Evolutionary conservation across 2,113 vertebrate species (phyloP), one percentile per base, ranked within the genome.

Genomic region (Gymnarchus niloticus): DNA sequence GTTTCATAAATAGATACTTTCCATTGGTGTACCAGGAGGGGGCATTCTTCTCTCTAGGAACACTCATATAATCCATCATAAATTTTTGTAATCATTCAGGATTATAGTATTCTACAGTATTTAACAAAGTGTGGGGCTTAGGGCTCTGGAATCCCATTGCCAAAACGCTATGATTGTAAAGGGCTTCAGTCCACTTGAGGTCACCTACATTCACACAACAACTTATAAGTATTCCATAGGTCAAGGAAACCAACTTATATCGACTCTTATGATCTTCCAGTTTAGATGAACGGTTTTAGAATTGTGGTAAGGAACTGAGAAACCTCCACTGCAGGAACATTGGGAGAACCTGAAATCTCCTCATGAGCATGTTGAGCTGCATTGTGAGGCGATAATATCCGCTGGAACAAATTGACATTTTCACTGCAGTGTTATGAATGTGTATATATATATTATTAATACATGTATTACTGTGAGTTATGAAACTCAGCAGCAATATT

Each of bases 31-130:
- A 73, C 65, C 76, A 80, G 41, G 41, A 80, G 76, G 46, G 76
- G 76, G 76, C 41, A 41, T 73, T 73, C 19, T 49, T 80, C 76
- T 49, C 76, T 80, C 44, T 80, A 49, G 76, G 23, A 80, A 80
- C 44, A 49, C 76, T 49, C 3, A 69, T 69, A 12, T 37, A 41
- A 73, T 73, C 5, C 33, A 73, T 73, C 33, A 73, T 73, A n/a
- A 19, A 73, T 17, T 41, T 69, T 69, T 14, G 37, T 69, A 69
- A 17, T 69, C 14, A 73, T 33, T 73, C 65, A 73, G 65, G 65
- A 17, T 41, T 73, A 19, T 19, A 73, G 28, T 73, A 41, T 2
- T 9, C 5, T 6, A 52, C 51, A 52, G 51, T 12, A 9, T 52
- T 12, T 52, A 52, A 1, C 7, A 52, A 52, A 52, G 51, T 12